These are phyloP conservation scores for Athetis lepigone DNA, from an alignment of 2,888 invertebrate species.

Conservation along the genomic window DNA sequence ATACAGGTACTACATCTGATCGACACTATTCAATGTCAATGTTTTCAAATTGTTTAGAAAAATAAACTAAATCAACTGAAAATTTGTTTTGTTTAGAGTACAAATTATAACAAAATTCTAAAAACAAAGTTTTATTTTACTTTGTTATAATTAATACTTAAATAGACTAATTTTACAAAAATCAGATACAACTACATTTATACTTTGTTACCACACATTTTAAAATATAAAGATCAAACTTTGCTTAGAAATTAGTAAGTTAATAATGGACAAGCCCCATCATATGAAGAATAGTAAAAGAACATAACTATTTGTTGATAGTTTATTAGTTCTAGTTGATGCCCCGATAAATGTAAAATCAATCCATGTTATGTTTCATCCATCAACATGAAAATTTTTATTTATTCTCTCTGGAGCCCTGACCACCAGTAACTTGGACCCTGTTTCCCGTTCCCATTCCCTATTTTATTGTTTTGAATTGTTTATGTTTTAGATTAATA, in stretches of 20 bases:
- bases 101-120: no score
- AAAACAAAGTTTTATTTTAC: background rate
- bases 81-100: background rate
- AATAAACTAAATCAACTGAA: background rate
- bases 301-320: slow-evolving; percentile 5
- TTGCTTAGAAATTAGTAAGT: background rate
- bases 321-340: background rate
- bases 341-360: background rate
- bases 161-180: no score
- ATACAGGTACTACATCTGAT: slow-evolving; percentile 32
- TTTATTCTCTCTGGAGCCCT: no score
- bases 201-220: background rate
- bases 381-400: no score
- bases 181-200: no score
- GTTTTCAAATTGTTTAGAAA: background rate
- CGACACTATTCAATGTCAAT: slow-evolving; percentile 6
- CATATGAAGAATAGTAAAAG: background rate
- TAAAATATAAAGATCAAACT: background rate
- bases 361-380: no score
- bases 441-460: no score
- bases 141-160: background rate
- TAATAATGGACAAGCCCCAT: background rate
- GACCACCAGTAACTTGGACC: no score
- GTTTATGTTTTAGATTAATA: no score
- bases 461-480: no score